Percentiles rank a stretch among this genome's conserved stretches.
Conservation (phyloP, 1,140 invertebrate genomes). For the Drosophila ogumai region DNA sequence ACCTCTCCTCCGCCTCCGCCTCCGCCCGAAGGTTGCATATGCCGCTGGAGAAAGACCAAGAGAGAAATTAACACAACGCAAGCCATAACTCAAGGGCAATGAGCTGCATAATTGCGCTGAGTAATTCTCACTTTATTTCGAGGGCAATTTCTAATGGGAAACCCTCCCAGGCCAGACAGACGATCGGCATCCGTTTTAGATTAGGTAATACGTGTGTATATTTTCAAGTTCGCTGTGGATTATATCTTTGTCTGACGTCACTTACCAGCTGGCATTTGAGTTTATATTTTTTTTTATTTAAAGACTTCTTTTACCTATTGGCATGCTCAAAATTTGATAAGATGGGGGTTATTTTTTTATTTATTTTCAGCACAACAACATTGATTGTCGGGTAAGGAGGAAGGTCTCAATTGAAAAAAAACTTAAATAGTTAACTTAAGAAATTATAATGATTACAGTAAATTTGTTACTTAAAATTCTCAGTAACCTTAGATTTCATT, state of each 20-base stretch:
- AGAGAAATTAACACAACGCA: slow-evolving; percentile 37
- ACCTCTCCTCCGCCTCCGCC: slow-evolving; percentile 29
- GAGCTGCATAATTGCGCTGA: slow-evolving; percentile 82
- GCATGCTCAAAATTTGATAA: neutral
- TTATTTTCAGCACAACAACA: neutral
- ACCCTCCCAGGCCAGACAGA: slow-evolving; percentile 20
- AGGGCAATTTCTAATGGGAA: slow-evolving; percentile 60
- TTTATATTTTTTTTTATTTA: neutral
- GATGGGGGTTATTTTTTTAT: neutral
- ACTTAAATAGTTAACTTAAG: neutral
- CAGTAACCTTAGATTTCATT: neutral
- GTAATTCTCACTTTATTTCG: slow-evolving; percentile 79
- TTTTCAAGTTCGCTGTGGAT: slow-evolving; percentile 33
- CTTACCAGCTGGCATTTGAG: slow-evolving; percentile 8
- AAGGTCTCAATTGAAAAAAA: neutral
- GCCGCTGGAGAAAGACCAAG: slow-evolving; percentile 30
- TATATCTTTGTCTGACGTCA: slow-evolving; percentile 31
- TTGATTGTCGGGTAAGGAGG: neutral
- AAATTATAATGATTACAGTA: no score
- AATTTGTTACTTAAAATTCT: no score
- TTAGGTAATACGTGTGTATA: slow-evolving; percentile 33
- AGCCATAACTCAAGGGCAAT: slow-evolving; percentile 80
- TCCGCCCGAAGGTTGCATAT: slow-evolving; percentile 48
- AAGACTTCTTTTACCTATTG: neutral
- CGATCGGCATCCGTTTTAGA: slow-evolving; percentile 44